phyloP scores from a whole-genome alignment of 2,888 invertebrate genomes.

The Hololepta plana region DNA sequence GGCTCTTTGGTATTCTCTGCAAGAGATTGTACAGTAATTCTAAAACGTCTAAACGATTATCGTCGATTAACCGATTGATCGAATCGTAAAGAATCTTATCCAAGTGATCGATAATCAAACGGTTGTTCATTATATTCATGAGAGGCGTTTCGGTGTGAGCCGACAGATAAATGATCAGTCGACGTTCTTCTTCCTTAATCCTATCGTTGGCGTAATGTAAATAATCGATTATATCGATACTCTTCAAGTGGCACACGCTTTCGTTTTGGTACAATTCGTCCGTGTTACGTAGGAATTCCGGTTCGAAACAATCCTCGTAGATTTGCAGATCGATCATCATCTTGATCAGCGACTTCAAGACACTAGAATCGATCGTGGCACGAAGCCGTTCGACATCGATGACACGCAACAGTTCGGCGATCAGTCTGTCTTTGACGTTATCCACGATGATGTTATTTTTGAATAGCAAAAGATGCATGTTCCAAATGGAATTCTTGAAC shows the following conservation, averaged over 20 bases:
- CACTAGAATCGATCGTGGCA: constrained; percentile 66
- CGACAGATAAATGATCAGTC: constrained; percentile 77
- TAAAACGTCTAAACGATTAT: constrained; percentile 67
- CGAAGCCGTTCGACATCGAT: constrained; percentile 85
- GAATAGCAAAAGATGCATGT: constrained; percentile 85
- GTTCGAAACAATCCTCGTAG: constrained; percentile 69
- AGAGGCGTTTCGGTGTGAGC: constrained; percentile 70
- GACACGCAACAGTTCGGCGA: constrained; percentile 71
- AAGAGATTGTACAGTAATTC: constrained; percentile 74
- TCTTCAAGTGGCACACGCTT: constrained; percentile 72
- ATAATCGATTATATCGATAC: constrained; percentile 63
- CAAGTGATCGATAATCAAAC: constrained; percentile 76
- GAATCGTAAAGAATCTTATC: constrained; percentile 76
- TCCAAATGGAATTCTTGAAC: constrained; percentile 85
- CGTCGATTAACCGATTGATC: constrained; percentile 39
- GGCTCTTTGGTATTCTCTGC: constrained; percentile 71
- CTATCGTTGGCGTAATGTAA: constrained; percentile 72
- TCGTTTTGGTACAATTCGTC: constrained; percentile 79
- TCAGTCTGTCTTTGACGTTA: constrained; percentile 68
- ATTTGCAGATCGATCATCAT: constrained; percentile 92
- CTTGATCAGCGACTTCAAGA: constrained; percentile 75
- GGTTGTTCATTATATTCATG: constrained; percentile 74
- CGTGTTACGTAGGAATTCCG: constrained; percentile 73
- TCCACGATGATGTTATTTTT: constrained; percentile 78
- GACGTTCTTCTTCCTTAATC: constrained; percentile 75